Evolutionary conservation across 2,113 vertebrate genomes (phyloP).

Genomic region (Ploceus nigricollis): DNA sequence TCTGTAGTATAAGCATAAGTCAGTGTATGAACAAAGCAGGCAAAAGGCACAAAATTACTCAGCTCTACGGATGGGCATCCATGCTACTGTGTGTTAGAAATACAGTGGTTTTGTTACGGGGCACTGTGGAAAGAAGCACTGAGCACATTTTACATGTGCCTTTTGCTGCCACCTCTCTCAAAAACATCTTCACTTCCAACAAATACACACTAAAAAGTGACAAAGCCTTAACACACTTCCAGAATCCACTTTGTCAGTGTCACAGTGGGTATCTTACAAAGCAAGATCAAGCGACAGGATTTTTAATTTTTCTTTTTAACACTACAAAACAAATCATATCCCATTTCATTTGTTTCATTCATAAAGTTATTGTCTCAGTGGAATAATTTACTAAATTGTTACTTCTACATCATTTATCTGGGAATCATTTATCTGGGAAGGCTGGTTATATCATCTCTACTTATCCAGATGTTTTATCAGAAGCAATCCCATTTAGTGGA

Average conservation of each 20-base stretch:
- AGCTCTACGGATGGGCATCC: constrained; percentile 44
- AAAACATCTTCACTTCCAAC: neutral
- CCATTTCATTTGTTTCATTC: neutral
- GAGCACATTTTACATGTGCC: neutral
- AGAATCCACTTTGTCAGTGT: neutral
- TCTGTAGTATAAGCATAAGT: constrained; percentile 28
- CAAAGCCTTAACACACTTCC: neutral
- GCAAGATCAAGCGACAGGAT: neutral
- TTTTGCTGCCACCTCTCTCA: neutral
- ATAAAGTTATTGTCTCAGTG: neutral
- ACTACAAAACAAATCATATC: neutral
- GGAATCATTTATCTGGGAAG: neutral
- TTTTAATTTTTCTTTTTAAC: neutral
- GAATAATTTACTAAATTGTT: neutral
- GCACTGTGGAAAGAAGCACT: neutral
- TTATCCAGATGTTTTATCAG: neutral
- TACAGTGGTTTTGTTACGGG: neutral
- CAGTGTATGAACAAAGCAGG: constrained; percentile 53
- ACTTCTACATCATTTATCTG: neutral
- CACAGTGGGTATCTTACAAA: constrained; percentile 26
- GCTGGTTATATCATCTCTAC: neutral
- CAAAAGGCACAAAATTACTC: constrained; percentile 68
- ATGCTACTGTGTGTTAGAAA: constrained; percentile 22
- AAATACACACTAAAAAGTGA: neutral
- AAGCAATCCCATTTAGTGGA: neutral